Evolutionary conservation across 2,888 invertebrate species (phyloP).

Genomic region (Leptogaster cylindrica): DNA sequence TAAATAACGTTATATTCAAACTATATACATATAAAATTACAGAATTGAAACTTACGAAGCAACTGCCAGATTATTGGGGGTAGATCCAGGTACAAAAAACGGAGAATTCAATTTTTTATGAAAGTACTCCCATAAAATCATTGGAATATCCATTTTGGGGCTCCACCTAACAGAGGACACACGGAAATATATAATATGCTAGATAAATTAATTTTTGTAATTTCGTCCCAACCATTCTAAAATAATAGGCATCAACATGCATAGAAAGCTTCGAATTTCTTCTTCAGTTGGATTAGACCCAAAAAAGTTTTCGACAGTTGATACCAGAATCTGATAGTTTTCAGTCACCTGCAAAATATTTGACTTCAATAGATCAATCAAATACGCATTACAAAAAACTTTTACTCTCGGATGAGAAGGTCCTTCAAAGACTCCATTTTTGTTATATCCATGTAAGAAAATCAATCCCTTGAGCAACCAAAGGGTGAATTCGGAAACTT

Average conservation of each 20-base stretch:
- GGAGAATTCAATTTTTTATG: slow-evolving; percentile 66
- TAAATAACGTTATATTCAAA: not conserved
- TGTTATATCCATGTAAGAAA: slow-evolving; percentile 59
- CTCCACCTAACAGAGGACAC: too few species aligned
- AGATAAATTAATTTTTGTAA: too few species aligned
- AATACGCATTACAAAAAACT: not conserved
- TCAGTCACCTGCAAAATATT: slow-evolving; percentile 50
- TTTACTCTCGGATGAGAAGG: slow-evolving; percentile 46
- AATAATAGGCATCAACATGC: slow-evolving; percentile 60
- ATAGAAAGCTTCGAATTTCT: slow-evolving; percentile 62
- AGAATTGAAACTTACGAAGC: slow-evolving; percentile 51
- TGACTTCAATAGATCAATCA: slow-evolving; percentile 23
- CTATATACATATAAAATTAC: not conserved
- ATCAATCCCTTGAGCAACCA: slow-evolving; percentile 64
- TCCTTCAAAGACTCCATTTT: slow-evolving; percentile 58
- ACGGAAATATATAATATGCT: too few species aligned
- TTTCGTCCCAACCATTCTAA: slow-evolving; percentile 55
- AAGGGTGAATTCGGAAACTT: slow-evolving; percentile 56
- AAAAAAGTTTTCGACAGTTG: slow-evolving; percentile 62
- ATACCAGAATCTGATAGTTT: slow-evolving; percentile 63
- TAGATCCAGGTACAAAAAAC: slow-evolving; percentile 63
- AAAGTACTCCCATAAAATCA: slow-evolving; percentile 67
- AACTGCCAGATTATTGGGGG: slow-evolving; percentile 62
- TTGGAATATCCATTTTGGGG: slow-evolving; percentile 63
- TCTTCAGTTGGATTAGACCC: slow-evolving; percentile 62